Base-by-base conservation (phyloP, 2,797 vertebrate genomes). In the Protosalanx chinensis region DNA sequence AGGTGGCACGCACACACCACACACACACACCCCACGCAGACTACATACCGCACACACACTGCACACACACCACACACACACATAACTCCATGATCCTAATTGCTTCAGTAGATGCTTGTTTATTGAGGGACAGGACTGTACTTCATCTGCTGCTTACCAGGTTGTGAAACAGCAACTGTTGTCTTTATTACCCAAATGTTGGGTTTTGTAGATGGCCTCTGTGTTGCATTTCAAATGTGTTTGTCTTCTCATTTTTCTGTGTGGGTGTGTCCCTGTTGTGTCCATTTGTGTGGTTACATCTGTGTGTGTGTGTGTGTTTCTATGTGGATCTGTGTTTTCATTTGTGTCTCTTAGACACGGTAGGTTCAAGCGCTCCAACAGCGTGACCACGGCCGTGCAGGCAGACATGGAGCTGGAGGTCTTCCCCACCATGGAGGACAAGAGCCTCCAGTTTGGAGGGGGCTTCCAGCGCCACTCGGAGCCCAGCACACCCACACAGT, bases 291-390 rank as follows among this genome's bases (percentile, higher is more conserved):
- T 29, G 2, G 72, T 16, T 51, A 30, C 62, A 3, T 70, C 53
- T 74, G 33, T 72, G 61, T 70, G 53, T 68, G 66, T 46, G 29
- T 46, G 51, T 56, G 8, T 62, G 20, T 62, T 13, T 6, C 27
- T 65, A 30, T 60, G 30, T 66, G 35, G 63, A 65, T 46, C n/a
- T 59, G 46, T 64, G 61, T 62, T 59, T 68, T 56, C 59, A 49
- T 46, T 46, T 46, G 41, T 56, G 51, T 56, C 15, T 56, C 51
- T 56, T 89, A 99, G 98, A 63, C 95, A 96, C 0, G 97, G 96
- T 68, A 91, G 98, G 76, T 99, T 99, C 88, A 98, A 98, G 81
- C 95, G 98, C 49, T 99, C 98, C 13, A 99, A 99, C 91, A 99
- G 98, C 0, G 98, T 99, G 74, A 99, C 98, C 0, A 93, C 98